Base-by-base conservation (phyloP, 1,140 invertebrate genomes). In the Nephotettix cincticeps region DNA sequence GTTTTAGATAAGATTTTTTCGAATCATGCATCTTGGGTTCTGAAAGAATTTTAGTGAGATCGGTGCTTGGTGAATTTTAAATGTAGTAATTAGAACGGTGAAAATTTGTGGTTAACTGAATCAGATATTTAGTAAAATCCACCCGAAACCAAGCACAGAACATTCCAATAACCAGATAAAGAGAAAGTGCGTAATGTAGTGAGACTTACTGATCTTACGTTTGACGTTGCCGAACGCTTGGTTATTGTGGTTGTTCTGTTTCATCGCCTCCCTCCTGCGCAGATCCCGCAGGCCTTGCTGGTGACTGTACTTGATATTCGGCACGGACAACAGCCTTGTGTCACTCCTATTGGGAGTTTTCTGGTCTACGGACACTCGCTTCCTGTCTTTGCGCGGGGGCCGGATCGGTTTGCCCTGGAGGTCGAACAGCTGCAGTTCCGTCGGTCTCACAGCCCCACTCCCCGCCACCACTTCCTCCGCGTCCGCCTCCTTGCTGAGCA, bases 141-240 rank as follows among this genome's bases (percentile, higher is more conserved):
- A 61, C 56, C 56, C 56, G 56, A 61, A 61, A 61, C 56, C 56
- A 61, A 61, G 56, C 56, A 61, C 56, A 61, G 23, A 61, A 61
- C 56, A 51, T 51, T 21, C 47, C 14, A 51, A 19, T 4, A 9
- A 51, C 3, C 25, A 25, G 6, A 25, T 27, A 27, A 27, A 36
- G 14, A 36, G 32, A 36, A 36, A 36, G 32, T 36, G 32, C 32
- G 32, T 36, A 36, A 25, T 23, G 54, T 25, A 21, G 40, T 75
- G 76, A 86, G 86, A 93, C 92, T 93, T 92, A 93, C 91, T 92
- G 87, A 93, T 91, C 85, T 90, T 87, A 80, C 91, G 87, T 84
- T 91, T 91, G 76, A 93, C 83, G 84, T 86, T 90, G 77, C 89
- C 87, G 73, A 79, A 76, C 25, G 76, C 69, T 36, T 72, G 74